Conservation (phyloP, 2,113 vertebrate species). For the Eolophus roseicapilla region DNA sequence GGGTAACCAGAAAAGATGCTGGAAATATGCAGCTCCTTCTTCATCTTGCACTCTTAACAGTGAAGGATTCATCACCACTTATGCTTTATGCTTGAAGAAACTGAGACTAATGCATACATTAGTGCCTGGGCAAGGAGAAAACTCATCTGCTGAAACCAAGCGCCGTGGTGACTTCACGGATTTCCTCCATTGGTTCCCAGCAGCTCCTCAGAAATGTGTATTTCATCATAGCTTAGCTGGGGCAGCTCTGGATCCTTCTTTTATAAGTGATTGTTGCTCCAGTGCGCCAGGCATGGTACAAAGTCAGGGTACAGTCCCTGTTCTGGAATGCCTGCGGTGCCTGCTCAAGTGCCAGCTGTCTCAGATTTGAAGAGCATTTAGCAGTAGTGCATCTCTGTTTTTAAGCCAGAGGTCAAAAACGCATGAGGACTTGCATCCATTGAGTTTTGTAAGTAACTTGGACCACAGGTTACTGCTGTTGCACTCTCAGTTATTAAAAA, state of each 20-base stretch:
- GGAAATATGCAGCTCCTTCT: background rate
- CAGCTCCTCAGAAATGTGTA: background rate
- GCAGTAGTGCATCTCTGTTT: background rate
- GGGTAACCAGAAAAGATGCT: background rate
- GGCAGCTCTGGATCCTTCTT: background rate
- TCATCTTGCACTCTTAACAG: background rate
- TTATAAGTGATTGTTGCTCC: background rate
- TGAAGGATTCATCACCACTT: background rate
- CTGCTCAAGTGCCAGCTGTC: background rate
- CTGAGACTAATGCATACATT: background rate
- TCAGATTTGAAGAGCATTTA: background rate
- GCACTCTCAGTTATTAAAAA: background rate
- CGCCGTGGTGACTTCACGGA: background rate
- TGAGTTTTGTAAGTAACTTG: background rate
- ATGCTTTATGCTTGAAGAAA: background rate
- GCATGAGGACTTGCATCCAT: background rate
- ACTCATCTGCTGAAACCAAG: background rate
- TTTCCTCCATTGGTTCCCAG: background rate
- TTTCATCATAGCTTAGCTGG: background rate
- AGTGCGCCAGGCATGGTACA: background rate
- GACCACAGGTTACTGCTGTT: background rate
- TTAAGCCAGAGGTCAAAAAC: background rate
- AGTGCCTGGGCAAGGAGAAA: background rate
- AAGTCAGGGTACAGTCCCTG: background rate
- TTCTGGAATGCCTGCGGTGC: background rate